Evolutionary conservation across 2,113 vertebrate species (phyloP), one percentile per base, ranked within the genome.

Genomic region (Oreochromis niloticus): DNA sequence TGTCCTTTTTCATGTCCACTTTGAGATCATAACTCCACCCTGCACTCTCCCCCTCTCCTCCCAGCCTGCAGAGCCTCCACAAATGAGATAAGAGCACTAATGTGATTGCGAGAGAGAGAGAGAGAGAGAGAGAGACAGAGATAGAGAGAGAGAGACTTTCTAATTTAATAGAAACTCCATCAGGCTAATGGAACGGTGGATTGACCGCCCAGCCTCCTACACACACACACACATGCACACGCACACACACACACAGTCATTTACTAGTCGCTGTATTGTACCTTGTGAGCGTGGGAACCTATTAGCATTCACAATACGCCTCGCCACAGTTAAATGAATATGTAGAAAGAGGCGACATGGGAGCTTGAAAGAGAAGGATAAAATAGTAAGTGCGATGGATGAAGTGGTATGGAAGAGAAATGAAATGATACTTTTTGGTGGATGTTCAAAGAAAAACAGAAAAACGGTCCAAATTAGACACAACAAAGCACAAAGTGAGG

Each of bases 91-190:
- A 96, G 94, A 93, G 92, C 93, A 92, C 95, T 96, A 96, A 97
- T 96, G 95, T 96, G 95, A 97, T 97, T 97, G 95, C 93, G 94
- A 91, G 41, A 84, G 59, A 83, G 87, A 85, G 56, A 80, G 56
- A 80, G 59, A 27, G 24, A 27, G 3, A 27, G 24, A 88, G 56
- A 86, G 82, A 82, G 89, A 93, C 81, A 93, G 85, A 92, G 75
- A 85, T 46, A 88, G 63, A 86, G 81, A 91, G 83, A 87, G 88
- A 88, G 89, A 86, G 89, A 87, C 63, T 89, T 93, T 94, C 92
- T 96, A 96, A 97, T 97, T 97, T 96, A 96, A 97, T 97, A 97
- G 94, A 96, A 96, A 96, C 91, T 88, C 96, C 94, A 97, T 97
- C 95, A 96, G 93, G 91, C 95, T 97, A 96, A 97, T 97, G 96